These are phyloP conservation scores for Candoia aspera DNA, from an alignment of 2,113 vertebrate species.

Conservation along the genomic window DNA sequence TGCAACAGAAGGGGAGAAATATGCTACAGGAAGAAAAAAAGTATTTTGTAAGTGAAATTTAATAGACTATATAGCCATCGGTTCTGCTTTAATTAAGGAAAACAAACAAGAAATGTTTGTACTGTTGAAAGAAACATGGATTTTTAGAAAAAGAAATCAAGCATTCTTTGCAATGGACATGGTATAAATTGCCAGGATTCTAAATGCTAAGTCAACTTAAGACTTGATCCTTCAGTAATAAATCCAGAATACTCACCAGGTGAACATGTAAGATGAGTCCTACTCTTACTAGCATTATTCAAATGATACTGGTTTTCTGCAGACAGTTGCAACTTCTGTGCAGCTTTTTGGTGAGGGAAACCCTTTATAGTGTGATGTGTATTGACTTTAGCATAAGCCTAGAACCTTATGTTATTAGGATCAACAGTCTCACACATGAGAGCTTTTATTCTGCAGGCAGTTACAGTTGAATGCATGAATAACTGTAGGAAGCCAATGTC, in stretches of 20 bases:
- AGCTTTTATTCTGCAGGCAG: background rate
- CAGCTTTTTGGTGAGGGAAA: background rate
- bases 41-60: background rate
- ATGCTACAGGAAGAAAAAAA: background rate
- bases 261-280: background rate
- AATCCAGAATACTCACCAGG: background rate
- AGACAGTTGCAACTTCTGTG: background rate
- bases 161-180: background rate
- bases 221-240: background rate
- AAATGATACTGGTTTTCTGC: background rate
- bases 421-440: background rate
- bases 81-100: background rate
- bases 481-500: background rate
- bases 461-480: background rate
- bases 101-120: background rate
- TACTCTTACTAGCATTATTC: background rate
- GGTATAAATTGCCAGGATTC: background rate
- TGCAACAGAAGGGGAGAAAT: background rate
- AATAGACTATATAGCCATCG: background rate
- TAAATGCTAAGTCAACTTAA: background rate
- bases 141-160: background rate
- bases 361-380: background rate
- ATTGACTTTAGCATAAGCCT: background rate
- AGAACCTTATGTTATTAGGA: background rate
- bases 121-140: constrained; percentile 10